phyloP scores from a whole-genome alignment of 2,113 vertebrate species.

The Herpailurus yagouaroundi region DNA sequence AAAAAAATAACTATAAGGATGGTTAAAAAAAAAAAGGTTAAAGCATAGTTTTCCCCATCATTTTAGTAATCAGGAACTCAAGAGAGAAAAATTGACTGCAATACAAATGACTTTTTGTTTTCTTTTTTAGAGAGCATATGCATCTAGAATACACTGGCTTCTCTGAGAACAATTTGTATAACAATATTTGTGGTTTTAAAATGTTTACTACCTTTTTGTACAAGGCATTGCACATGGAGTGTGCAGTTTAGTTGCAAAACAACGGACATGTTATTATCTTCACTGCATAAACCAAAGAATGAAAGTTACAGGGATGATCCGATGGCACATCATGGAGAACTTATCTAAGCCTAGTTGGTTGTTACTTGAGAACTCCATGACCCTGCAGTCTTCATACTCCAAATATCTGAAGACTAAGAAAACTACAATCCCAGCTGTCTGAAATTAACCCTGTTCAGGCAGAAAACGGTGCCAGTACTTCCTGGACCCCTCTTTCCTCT shows the following conservation, averaged over 20 bases:
- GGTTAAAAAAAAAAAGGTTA: neutral
- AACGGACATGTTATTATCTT: neutral
- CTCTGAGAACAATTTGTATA: neutral
- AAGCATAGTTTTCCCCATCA: neutral
- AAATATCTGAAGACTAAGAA: neutral
- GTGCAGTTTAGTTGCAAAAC: neutral
- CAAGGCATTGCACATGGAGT: neutral
- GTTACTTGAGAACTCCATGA: neutral
- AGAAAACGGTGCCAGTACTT: accelerated
- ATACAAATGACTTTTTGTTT: neutral
- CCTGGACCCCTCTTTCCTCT: too few species aligned
- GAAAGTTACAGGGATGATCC: neutral
- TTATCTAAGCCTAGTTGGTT: neutral
- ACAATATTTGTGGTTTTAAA: neutral
- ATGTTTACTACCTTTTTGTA: neutral
- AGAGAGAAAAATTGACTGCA: neutral
- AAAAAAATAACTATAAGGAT: neutral
- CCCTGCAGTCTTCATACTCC: neutral
- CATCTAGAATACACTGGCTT: neutral
- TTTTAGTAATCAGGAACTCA: neutral
- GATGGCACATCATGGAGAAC: neutral
- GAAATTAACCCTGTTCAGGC: neutral
- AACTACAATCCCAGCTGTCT: neutral
- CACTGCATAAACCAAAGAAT: neutral
- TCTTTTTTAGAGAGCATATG: neutral